phyloP scores from a whole-genome alignment of 2,797 vertebrate genomes.

The Falco concolor region DNA sequence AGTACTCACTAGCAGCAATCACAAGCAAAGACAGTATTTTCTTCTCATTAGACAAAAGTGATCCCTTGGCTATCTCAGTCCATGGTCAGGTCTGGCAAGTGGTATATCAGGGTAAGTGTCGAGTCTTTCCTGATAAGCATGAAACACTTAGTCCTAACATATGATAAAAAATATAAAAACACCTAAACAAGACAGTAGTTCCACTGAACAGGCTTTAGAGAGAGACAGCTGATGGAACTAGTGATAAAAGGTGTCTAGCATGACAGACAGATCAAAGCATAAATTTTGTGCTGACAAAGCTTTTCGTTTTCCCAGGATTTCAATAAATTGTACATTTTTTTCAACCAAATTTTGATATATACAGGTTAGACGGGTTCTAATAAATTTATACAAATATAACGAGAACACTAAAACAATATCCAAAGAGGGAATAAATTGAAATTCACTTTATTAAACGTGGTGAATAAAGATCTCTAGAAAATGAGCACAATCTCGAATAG shows the following conservation, averaged over 20 bases:
- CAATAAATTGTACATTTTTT: neutral
- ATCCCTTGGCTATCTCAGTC: neutral
- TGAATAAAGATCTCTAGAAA: neutral
- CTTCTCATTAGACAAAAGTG: neutral
- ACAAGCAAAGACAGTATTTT: neutral
- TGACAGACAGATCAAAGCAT: neutral
- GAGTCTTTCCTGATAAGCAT: neutral
- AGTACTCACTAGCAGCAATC: neutral
- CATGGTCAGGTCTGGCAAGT: neutral
- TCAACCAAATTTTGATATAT: neutral
- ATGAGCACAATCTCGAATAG: neutral
- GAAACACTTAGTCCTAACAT: neutral
- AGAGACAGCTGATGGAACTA: neutral
- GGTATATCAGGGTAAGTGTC: neutral
- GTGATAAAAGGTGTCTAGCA: neutral
- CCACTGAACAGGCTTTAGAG: neutral
- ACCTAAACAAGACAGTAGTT: neutral
- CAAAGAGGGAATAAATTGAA: neutral
- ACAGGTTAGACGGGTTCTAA: neutral
- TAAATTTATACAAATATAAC: neutral
- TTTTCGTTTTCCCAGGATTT: neutral
- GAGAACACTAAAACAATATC: neutral
- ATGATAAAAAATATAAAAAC: neutral
- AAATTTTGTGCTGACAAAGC: neutral
- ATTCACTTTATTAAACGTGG: fast-evolving